phyloP scores from a whole-genome alignment of 2,888 invertebrate species.

The Brenthis hecate region DNA sequence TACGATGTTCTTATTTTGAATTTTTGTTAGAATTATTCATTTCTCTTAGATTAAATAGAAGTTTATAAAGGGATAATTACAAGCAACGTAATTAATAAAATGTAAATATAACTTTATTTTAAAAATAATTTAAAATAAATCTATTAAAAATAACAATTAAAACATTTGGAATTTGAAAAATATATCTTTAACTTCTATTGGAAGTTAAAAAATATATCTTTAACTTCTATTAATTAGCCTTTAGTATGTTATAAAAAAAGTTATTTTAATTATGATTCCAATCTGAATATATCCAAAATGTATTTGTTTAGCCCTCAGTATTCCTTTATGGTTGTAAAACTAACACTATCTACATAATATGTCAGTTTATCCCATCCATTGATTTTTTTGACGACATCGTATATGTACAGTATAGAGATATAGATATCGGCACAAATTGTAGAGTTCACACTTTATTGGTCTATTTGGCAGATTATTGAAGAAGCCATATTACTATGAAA shows the following conservation, averaged over 20 bases:
- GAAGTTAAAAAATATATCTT: neutral
- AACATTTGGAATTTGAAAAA: neutral
- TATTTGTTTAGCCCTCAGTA: neutral
- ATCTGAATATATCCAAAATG: constrained; percentile 7
- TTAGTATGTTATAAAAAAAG: neutral
- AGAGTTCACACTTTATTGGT: neutral
- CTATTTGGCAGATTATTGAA: too few species aligned
- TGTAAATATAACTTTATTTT: too few species aligned
- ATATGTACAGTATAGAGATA: neutral
- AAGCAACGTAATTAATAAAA: too few species aligned
- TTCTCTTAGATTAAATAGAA: too few species aligned
- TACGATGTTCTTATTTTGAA: constrained; percentile 7
- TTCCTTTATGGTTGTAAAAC: constrained; percentile 4
- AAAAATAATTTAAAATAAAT: neutral
- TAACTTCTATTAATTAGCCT: neutral
- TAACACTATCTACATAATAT: constrained; percentile 5
- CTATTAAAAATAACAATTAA: constrained; percentile 10
- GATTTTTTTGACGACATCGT: neutral
- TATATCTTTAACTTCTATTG: neutral
- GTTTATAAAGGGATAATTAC: too few species aligned
- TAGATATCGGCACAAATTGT: neutral
- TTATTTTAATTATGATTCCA: neutral
- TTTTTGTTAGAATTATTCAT: neutral
- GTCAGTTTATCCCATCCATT: neutral
- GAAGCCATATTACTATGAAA: too few species aligned